Base-by-base conservation (phyloP, 2,797 vertebrate species). In the Psittacula echo region DNA sequence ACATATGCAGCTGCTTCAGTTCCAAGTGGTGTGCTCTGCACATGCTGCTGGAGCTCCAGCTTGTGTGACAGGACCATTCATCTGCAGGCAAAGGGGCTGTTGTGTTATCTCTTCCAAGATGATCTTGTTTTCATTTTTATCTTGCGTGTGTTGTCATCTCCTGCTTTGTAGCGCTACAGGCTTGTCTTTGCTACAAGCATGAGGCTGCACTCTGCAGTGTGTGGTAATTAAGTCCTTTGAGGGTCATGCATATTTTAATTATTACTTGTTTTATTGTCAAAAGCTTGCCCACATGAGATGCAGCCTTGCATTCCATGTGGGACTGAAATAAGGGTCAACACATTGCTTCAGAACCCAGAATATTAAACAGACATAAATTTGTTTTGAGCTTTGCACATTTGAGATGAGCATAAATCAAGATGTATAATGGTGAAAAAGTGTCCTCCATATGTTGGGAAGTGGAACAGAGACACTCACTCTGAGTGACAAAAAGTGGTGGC, bases 191-290 rank as follows among this genome's bases (percentile, higher is more conserved):
- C 60, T 67, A 34, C 7, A 61, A 76, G 80, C 64, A 16, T 32
- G 53, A 90, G 80, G 66, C 87, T 95, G 85, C 85, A 41, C 73
- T 68, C 75, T 62, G 92, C 94, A 93, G 76, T 48, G 44, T 65
- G 45, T 45, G 50, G 30, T 68, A 93, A 94, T 93, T 83, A 87
- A 96, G n/a, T 26, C 50, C 61, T 95, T 78, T 87, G 74, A 95
- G 82, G 66, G 64, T 42, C 80, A 76, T 80, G 75, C 77, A 78
- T 94, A 85, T 95, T 97, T 95, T 89, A 95, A 97, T 95, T 94
- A 89, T 66, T 54, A 44, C 58, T 95, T 82, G 29, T 93, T 91
- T 93, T 65, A 39, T 79, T 76, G 81, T 80, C 90, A 48, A 94
- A 94, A 81, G 45, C 54, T 92, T 92, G 72, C 87, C 95, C 93